Conservation (phyloP, 2,888 invertebrate genomes). For the Reticulitermes lucifugus region DNA sequence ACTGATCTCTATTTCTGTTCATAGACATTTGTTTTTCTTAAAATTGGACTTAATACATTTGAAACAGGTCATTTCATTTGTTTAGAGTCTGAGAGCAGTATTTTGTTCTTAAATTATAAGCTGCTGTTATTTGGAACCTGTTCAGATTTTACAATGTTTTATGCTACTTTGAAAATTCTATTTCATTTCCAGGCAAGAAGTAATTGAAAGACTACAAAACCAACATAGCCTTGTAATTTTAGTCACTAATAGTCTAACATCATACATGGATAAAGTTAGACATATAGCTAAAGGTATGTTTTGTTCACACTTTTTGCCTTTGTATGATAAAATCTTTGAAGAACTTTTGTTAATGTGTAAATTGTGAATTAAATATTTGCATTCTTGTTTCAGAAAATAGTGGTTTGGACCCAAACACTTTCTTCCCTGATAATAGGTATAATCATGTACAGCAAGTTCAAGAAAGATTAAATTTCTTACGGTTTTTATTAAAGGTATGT, state of each 20-base stretch:
- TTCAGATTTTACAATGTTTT: not conserved
- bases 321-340: not conserved
- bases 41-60: no score
- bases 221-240: conserved; percentile 94
- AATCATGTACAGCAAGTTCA: conserved; percentile 93
- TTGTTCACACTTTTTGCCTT: not conserved
- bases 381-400: conserved; percentile 71
- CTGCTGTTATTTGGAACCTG: no score
- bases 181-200: conserved; percentile 70
- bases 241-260: conserved; percentile 91
- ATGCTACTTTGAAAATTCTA: conserved; percentile 32
- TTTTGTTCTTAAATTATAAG: no score
- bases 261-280: conserved; percentile 90
- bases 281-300: conserved; percentile 67
- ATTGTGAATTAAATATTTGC: no score
- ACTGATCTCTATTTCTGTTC: no score
- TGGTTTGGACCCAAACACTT: conserved; percentile 81
- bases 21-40: no score
- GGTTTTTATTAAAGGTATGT: conserved; percentile 82
- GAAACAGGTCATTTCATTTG: no score
- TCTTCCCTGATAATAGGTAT: conserved; percentile 89
- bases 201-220: conserved; percentile 90
- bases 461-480: conserved; percentile 92
- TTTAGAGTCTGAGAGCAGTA: no score
- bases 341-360: no score